phyloP scores from a whole-genome alignment of 2,113 vertebrate genomes.

The Pedionomus torquatus region DNA sequence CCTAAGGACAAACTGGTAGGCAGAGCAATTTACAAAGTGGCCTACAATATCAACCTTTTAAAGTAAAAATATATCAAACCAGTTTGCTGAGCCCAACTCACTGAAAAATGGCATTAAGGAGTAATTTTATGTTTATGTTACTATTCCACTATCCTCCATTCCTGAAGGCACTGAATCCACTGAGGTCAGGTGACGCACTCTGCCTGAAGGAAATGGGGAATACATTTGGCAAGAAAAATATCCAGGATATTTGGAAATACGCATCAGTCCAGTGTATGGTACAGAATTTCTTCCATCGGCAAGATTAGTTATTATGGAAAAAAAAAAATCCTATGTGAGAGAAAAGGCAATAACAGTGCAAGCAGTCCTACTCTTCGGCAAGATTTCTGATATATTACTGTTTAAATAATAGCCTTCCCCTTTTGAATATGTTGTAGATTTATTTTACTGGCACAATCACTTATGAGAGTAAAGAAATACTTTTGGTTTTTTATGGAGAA shows the following conservation, averaged over 20 bases:
- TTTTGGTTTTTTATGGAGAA: not conserved
- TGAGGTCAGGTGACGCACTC: not conserved
- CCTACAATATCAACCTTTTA: not conserved
- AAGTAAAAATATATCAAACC: not conserved
- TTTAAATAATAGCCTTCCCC: not conserved
- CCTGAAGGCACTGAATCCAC: not conserved
- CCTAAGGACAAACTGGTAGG: not conserved
- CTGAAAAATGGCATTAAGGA: not conserved
- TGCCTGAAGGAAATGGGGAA: not conserved
- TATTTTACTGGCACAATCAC: not conserved
- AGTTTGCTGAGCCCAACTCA: not conserved
- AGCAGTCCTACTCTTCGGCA: not conserved
- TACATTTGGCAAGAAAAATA: not conserved
- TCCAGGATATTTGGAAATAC: not conserved
- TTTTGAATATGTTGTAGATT: not conserved
- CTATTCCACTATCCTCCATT: not conserved
- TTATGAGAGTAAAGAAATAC: not conserved
- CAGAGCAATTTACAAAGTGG: not conserved
- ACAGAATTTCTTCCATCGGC: not conserved
- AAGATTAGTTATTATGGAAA: not conserved
- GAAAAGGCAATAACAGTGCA: not conserved
- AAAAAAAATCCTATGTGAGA: not conserved
- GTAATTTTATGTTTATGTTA: not conserved
- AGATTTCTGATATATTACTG: not conserved
- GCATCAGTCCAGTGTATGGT: not conserved